Conservation (phyloP, 1,140 invertebrate species). For the Palaemon carinicauda region DNA sequence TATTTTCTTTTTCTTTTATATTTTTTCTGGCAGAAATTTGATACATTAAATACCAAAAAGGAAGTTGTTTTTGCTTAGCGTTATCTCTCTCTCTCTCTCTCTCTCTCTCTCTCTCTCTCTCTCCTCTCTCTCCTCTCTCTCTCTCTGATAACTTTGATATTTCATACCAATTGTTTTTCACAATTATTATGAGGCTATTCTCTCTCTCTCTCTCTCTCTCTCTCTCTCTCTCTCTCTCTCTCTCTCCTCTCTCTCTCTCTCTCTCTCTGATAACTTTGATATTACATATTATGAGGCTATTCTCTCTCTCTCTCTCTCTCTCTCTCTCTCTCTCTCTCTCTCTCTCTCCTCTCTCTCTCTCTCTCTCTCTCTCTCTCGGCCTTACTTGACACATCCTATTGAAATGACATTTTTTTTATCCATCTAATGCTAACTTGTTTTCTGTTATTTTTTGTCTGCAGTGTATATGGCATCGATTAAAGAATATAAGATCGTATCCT, state of each 20-base stretch:
- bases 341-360: background rate
- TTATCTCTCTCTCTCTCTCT: background rate
- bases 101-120: background rate
- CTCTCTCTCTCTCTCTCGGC: constrained; percentile 1
- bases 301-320: background rate
- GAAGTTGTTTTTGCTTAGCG: background rate
- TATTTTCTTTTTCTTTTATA: background rate
- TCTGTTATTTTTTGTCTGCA: background rate
- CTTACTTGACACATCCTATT: background rate
- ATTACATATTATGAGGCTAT: too few relatives aligned
- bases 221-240: constrained; percentile 10
- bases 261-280: constrained; percentile 11
- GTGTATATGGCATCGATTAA: too few relatives aligned
- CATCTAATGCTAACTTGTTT: background rate
- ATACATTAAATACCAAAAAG: background rate
- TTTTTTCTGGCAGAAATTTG: background rate
- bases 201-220: background rate
- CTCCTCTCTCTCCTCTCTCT: constrained; percentile 7
- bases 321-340: constrained; percentile 10
- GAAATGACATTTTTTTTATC: background rate
- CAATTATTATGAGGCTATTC: too few relatives aligned
- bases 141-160: constrained; percentile 11
- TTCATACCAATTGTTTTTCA: too few relatives aligned
- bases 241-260: constrained; percentile 6
- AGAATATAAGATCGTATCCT: too few relatives aligned